Base-by-base conservation (phyloP, 2,113 vertebrate species). In the Vireo altiloquus region DNA sequence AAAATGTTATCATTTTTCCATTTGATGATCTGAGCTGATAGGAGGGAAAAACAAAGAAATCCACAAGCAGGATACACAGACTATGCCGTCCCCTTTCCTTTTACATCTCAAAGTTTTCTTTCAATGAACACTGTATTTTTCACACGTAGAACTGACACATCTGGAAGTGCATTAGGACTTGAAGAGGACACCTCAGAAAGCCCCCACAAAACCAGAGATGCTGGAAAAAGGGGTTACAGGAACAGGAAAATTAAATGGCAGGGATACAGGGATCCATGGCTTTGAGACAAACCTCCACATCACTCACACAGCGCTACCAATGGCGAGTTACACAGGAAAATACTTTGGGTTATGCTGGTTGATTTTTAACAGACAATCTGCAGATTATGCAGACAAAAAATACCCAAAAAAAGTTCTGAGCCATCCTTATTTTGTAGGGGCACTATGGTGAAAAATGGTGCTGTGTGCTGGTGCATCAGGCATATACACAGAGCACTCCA, bases 81-180 rank as follows among this genome's bases (percentile, higher is more conserved):
- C 7, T 47, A 13, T 37, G 24, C 24, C 7, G 1, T 28, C 21
- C 14, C 24, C n/a, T 81, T 60, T 75, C 47, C 70, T 77, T 91
- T 70, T 40, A 52, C 6, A 57, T 60, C 74, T 42, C 25, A 17
- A 60, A 71, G 25, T 15, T 60, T 82, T 53, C 15, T 50, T 69
- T 65, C 65, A 72, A 15, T 53, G 40, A 85, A 64, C 11, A 5
- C 10, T 42, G 0, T 40, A 18, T 75, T 83, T 94, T 69, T 46
- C 20, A 69, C 3, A 1, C 1, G 1, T 9, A 53, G 40, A 75
- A 72, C 0, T 46, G 8, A 14, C 12, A 72, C 15, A 82, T 6
- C 18, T 69, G 37, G 53, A 90, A 76, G 9, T 79, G 20, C 23
- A 82, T 17, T 13, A 35, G 37, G 31, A 56, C 37, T 66, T 77